These are phyloP conservation scores for Gandaritis pyraliata DNA, from an alignment of 2,888 invertebrate species.

Conservation along the genomic window DNA sequence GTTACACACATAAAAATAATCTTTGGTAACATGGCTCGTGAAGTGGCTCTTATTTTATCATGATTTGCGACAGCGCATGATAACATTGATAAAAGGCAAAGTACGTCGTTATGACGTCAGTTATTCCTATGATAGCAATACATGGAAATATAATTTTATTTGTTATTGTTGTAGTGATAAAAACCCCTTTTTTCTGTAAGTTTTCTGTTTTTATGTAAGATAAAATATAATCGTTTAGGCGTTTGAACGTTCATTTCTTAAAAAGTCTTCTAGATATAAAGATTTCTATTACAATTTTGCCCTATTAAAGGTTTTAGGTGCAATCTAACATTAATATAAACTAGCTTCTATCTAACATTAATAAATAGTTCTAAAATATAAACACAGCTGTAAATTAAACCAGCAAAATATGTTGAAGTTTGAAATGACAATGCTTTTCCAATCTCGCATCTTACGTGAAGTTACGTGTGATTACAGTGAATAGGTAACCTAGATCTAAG, in stretches of 20 bases:
- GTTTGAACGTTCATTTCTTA: too few species aligned
- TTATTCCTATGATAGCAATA: slow-evolving; percentile 26
- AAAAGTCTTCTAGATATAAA: too few species aligned
- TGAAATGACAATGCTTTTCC: background rate
- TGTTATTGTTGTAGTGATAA: background rate
- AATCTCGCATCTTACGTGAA: background rate
- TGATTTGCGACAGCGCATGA: slow-evolving; percentile 67
- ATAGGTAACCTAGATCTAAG: background rate
- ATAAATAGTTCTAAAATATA: too few species aligned
- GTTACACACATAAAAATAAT: slow-evolving; percentile 57
- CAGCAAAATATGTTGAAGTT: too few species aligned
- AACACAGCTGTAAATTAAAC: too few species aligned
- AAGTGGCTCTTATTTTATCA: slow-evolving; percentile 71
- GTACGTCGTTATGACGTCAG: slow-evolving; percentile 62
- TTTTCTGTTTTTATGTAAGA: too few species aligned
- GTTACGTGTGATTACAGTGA: background rate
- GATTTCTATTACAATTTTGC: too few species aligned
- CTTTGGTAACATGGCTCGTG: slow-evolving; percentile 57
- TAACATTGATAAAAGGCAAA: slow-evolving; percentile 68
- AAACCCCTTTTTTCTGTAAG: background rate
- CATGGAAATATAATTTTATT: background rate
- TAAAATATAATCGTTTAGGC: too few species aligned
- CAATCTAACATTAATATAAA: too few species aligned
- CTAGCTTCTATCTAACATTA: too few species aligned
- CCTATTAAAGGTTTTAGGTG: too few species aligned